phyloP scores from a whole-genome alignment of 2,888 invertebrate genomes.

The Thumatha senex region DNA sequence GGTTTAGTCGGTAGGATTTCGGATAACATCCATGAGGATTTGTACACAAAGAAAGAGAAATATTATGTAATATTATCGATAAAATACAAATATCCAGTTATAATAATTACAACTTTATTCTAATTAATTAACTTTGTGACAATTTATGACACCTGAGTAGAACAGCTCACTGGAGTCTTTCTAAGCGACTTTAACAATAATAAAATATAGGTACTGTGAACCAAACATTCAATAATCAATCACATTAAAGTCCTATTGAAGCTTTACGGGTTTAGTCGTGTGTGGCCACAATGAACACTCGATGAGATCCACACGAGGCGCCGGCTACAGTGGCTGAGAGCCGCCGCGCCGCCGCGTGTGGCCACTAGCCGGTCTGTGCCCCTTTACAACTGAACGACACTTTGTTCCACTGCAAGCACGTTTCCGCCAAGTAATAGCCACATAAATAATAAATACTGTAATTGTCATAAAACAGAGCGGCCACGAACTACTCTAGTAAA shows the following conservation, averaged over 20 bases:
- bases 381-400: constrained; percentile 7
- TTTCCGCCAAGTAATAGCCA: constrained; percentile 27
- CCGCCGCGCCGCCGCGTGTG: constrained; percentile 3
- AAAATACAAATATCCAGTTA: too few species aligned
- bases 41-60: too few species aligned
- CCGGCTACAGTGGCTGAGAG: background rate
- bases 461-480: constrained; percentile 9
- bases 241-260: background rate
- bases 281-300: background rate
- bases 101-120: too few species aligned
- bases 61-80: too few species aligned
- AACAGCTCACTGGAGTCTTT: too few species aligned
- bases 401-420: constrained; percentile 19
- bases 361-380: constrained; percentile 6
- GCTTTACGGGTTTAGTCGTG: constrained; percentile 1
- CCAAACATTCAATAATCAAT: background rate
- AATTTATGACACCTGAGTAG: too few species aligned
- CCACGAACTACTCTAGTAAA: background rate
- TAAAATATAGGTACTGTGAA: too few species aligned
- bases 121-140: too few species aligned
- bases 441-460: constrained; percentile 20
- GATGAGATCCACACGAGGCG: background rate
- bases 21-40: too few species aligned
- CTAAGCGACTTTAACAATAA: too few species aligned
- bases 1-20: too few species aligned